A percentile compares a stretch with the other conserved stretches of the same genome.
These are phyloP conservation scores for Diloba caeruleocephala DNA, from an alignment of 2,888 invertebrate genomes.

Conservation along the genomic window DNA sequence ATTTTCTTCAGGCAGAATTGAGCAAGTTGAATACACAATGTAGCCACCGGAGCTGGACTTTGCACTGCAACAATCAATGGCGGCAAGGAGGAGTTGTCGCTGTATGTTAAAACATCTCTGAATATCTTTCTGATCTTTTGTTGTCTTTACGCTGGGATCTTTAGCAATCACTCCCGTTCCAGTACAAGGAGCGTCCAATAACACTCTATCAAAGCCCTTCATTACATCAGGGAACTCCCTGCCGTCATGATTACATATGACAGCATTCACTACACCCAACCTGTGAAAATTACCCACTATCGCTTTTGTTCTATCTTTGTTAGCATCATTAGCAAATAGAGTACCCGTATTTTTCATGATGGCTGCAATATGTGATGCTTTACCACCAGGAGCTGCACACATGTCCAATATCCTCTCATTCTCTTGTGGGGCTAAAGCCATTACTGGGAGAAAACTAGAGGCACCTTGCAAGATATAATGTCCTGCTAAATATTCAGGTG, in stretches of 20 bases:
- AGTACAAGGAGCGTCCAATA: slow-evolving; percentile 99
- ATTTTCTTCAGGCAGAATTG: slow-evolving; percentile 99
- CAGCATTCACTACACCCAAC: slow-evolving; percentile 97
- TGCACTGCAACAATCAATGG: slow-evolving; percentile 98
- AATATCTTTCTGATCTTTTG: slow-evolving; percentile 96
- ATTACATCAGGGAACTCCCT: slow-evolving; percentile 94
- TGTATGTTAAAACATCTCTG: slow-evolving; percentile 97
- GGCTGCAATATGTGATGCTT: slow-evolving; percentile 99
- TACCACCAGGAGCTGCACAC: slow-evolving; percentile 99
- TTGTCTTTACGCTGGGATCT: slow-evolving; percentile 98
- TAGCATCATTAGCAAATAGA: slow-evolving; percentile 98
- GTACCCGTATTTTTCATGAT: slow-evolving; percentile 99
- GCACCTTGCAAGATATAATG: slow-evolving; percentile 99
- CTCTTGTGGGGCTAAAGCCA: slow-evolving; percentile 99
- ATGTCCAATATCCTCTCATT: slow-evolving; percentile 98
- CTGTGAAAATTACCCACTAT: slow-evolving; percentile 99
- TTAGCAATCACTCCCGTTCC: slow-evolving; percentile 99
- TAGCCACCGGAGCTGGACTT: slow-evolving; percentile 97
- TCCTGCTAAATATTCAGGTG: slow-evolving; percentile 99
- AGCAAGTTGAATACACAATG: slow-evolving; percentile 99
- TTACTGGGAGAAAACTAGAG: slow-evolving; percentile 98
- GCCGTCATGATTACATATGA: slow-evolving; percentile 97
- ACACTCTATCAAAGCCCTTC: slow-evolving; percentile 97
- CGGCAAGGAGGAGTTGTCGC: slow-evolving; percentile 96
- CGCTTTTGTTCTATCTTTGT: slow-evolving; percentile 96